Evolutionary conservation across 2,888 invertebrate species (phyloP).

Genomic region (Carpatolechia fugitivella): DNA sequence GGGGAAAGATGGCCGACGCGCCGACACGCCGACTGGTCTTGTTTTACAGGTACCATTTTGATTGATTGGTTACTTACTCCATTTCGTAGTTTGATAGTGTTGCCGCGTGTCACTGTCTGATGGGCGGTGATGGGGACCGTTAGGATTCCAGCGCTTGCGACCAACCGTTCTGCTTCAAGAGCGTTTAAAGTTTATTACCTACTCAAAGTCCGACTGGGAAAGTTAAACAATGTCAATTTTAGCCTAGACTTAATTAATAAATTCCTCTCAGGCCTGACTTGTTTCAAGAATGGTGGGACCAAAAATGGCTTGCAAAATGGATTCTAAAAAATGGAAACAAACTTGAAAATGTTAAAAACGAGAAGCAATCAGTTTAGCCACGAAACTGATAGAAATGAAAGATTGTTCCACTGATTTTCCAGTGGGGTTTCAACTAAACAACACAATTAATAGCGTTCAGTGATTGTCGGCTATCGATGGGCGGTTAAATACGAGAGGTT

Average conservation of each 20-base stretch:
- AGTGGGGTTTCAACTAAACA: constrained; percentile 4
- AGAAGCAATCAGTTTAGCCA: too few species aligned
- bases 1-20: constrained; percentile 19
- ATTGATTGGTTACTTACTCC: constrained; percentile 14
- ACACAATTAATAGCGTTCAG: constrained; percentile 1
- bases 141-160: background rate
- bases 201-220: too few species aligned
- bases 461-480: background rate
- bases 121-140: background rate
- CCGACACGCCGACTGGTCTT: constrained; percentile 16
- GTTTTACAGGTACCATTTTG: constrained; percentile 15
- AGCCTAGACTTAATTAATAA: too few species aligned
- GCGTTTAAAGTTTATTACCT: too few species aligned
- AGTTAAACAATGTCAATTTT: too few species aligned
- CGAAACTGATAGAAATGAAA: too few species aligned
- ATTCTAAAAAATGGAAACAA: too few species aligned
- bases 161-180: background rate
- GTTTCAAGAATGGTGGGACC: too few species aligned
- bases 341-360: too few species aligned
- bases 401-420: background rate
- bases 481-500: constrained; percentile 7
- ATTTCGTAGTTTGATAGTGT: background rate
- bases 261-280: too few species aligned
- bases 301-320: too few species aligned
- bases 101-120: background rate